Evolutionary conservation across 2,888 invertebrate species (phyloP).

Genomic region (Philonicus albiceps): DNA sequence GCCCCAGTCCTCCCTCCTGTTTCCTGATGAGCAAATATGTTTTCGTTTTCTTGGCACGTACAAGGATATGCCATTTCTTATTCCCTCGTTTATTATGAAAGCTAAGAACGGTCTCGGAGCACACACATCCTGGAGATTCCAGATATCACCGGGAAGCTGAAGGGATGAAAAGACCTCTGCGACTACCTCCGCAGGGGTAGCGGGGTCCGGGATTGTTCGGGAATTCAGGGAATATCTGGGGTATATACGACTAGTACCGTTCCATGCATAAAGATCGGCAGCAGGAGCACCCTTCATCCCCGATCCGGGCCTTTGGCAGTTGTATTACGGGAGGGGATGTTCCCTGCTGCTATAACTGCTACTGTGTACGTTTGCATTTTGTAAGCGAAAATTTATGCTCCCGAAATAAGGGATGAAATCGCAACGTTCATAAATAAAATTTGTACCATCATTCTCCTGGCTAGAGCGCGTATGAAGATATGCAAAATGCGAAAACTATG

Average conservation of each 20-base stretch:
- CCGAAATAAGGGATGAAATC: conserved; percentile 48
- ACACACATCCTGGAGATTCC: conserved; percentile 40
- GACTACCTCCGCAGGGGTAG: not conserved
- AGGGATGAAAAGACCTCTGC: conserved; percentile 34
- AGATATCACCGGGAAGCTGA: conserved; percentile 43
- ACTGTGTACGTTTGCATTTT: conserved; percentile 44
- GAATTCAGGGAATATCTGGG: not conserved
- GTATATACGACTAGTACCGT: not conserved
- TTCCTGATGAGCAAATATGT: conserved; percentile 48
- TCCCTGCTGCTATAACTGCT: not conserved
- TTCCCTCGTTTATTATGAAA: conserved; percentile 48
- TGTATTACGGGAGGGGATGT: not conserved
- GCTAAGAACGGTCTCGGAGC: conserved; percentile 29
- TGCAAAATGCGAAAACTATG: conserved; percentile 49
- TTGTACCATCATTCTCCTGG: conserved; percentile 47
- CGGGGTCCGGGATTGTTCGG: too few species aligned
- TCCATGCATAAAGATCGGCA: conserved; percentile 14
- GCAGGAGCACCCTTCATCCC: not conserved
- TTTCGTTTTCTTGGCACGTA: conserved; percentile 50
- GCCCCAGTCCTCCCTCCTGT: conserved; percentile 26
- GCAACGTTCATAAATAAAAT: conserved; percentile 47
- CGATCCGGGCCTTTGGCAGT: not conserved
- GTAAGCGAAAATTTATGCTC: conserved; percentile 46
- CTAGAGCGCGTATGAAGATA: conserved; percentile 27
- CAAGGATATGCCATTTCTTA: conserved; percentile 50